Evolutionary conservation across 2,113 vertebrate species (phyloP).

Genomic region (Pycnonotus jocosus): DNA sequence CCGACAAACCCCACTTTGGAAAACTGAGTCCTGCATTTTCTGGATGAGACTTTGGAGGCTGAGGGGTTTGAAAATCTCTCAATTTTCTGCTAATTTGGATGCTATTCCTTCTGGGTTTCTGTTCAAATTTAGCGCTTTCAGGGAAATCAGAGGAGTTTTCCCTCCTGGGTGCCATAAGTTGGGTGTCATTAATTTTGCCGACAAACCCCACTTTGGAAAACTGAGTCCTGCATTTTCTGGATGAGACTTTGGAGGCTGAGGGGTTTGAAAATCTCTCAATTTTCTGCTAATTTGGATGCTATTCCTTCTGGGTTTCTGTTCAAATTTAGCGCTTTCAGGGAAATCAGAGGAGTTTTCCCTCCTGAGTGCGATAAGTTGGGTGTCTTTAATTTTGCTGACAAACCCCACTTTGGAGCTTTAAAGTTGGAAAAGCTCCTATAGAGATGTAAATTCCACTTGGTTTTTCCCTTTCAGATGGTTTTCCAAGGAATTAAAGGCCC

Average conservation of each 20-base stretch:
- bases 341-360: too few relatives aligned
- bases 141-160: background rate
- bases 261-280: too few relatives aligned
- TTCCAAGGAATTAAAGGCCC: background rate
- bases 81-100: background rate
- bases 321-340: too few relatives aligned
- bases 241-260: too few relatives aligned
- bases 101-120: background rate
- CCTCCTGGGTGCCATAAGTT: background rate
- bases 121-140: background rate
- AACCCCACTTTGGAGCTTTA: too few relatives aligned
- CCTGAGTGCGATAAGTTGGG: too few relatives aligned
- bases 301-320: too few relatives aligned
- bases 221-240: too few relatives aligned
- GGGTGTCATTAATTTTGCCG: background rate
- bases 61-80: background rate
- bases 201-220: background rate
- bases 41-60: background rate
- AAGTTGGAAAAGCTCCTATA: background rate
- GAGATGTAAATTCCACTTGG: background rate
- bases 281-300: too few relatives aligned
- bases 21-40: background rate
- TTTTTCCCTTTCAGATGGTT: background rate
- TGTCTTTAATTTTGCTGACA: too few relatives aligned
- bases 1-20: background rate